phyloP scores from a whole-genome alignment of 1,140 invertebrate genomes.

The Mercenaria mercenaria region DNA sequence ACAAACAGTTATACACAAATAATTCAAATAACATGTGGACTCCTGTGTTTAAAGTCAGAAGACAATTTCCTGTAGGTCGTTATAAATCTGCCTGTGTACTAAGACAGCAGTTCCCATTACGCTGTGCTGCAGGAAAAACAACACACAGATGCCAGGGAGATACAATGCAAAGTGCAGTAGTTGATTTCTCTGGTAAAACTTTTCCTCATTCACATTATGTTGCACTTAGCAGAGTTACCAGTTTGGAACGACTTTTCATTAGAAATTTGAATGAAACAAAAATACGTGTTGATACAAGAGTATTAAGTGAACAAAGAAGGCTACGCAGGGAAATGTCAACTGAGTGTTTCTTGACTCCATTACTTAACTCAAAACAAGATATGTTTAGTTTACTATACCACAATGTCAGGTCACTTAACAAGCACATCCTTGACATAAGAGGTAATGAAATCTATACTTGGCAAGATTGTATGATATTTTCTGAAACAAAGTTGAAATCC shows the following conservation, averaged over 20 bases:
- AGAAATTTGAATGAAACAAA: not conserved
- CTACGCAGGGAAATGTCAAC: not conserved
- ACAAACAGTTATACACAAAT: not conserved
- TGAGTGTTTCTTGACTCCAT: not conserved
- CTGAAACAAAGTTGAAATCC: conserved; percentile 10
- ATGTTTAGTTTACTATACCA: not conserved
- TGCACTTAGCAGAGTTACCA: conserved; percentile 20
- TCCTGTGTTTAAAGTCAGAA: not conserved
- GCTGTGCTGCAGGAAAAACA: conserved; percentile 8
- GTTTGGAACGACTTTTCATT: not conserved
- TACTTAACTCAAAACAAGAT: not conserved
- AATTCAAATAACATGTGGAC: not conserved
- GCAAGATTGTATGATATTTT: not conserved
- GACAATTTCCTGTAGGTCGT: conserved; percentile 1
- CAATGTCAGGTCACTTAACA: conserved; percentile 11
- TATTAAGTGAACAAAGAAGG: conserved; percentile 3
- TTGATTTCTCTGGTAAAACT: conserved; percentile 13
- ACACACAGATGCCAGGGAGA: conserved; percentile 28
- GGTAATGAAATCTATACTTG: not conserved
- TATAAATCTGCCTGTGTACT: not conserved
- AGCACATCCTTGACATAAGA: conserved; percentile 1
- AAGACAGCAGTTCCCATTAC: not conserved
- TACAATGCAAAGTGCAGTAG: conserved; percentile 7
- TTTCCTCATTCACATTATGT: conserved; percentile 20
- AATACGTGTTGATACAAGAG: conserved; percentile 10